Conservation (phyloP, 2,888 invertebrate genomes). For the Thysanoteuthis rhombus region DNA sequence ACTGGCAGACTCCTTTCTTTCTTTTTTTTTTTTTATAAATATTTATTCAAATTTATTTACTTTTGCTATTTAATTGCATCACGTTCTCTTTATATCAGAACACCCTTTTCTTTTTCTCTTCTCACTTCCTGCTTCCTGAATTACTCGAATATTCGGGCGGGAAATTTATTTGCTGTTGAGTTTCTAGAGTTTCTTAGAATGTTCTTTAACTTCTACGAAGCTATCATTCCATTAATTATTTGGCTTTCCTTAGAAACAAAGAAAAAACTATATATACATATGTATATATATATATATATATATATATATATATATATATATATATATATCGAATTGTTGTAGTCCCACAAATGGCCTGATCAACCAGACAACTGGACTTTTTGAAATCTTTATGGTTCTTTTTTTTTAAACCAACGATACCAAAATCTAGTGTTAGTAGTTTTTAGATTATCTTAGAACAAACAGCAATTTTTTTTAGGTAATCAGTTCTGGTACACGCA, state of each 20-base stretch:
- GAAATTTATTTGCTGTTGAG: neutral
- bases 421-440: too few relatives aligned
- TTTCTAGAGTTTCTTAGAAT: neutral
- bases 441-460: too few relatives aligned
- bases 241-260: neutral
- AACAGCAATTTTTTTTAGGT: too few relatives aligned
- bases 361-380: too few relatives aligned
- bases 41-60: neutral
- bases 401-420: too few relatives aligned
- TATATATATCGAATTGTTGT: too few relatives aligned
- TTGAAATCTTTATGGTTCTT: too few relatives aligned
- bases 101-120: neutral
- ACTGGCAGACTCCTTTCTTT: neutral
- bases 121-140: neutral
- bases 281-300: too few relatives aligned
- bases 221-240: neutral
- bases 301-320: too few relatives aligned
- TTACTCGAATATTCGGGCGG: neutral
- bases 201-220: neutral
- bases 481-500: too few relatives aligned
- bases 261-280: too few relatives aligned
- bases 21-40: neutral
- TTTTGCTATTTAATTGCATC: neutral
- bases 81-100: neutral
- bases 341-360: too few relatives aligned